These are phyloP conservation scores for Pyrgilauda ruficollis DNA, from an alignment of 2,113 vertebrate species.

Conservation along the genomic window DNA sequence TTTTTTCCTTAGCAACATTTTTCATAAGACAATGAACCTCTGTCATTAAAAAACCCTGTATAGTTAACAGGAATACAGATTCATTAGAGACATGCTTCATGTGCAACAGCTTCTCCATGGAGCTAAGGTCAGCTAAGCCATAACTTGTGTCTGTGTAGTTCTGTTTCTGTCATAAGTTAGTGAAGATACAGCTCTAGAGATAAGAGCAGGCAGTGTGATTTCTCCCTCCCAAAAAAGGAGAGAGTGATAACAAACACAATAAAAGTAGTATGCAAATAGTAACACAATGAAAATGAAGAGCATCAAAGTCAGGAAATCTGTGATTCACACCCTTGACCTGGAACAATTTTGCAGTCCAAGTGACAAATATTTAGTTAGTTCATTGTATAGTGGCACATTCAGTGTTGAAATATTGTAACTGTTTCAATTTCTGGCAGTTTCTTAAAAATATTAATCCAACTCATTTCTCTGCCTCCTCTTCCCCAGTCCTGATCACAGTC, in stretches of 20 bases:
- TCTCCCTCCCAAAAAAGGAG: background rate
- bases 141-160: background rate
- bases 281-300: background rate
- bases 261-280: background rate
- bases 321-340: background rate
- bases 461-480: background rate
- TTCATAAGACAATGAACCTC: background rate
- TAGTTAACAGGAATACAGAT: background rate
- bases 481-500: background rate
- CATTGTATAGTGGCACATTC: background rate
- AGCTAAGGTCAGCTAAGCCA: background rate
- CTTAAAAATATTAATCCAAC: background rate
- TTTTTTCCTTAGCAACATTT: background rate
- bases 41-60: background rate
- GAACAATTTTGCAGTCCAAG: background rate
- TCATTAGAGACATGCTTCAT: background rate
- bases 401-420: background rate
- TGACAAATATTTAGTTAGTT: background rate
- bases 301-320: background rate
- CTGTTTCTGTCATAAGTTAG: background rate
- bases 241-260: background rate
- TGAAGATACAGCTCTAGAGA: background rate
- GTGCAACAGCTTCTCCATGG: background rate
- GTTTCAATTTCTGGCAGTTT: background rate
- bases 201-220: background rate